Evolutionary conservation across 2,797 vertebrate species (phyloP).

Genomic region (Apogon talboti): DNA sequence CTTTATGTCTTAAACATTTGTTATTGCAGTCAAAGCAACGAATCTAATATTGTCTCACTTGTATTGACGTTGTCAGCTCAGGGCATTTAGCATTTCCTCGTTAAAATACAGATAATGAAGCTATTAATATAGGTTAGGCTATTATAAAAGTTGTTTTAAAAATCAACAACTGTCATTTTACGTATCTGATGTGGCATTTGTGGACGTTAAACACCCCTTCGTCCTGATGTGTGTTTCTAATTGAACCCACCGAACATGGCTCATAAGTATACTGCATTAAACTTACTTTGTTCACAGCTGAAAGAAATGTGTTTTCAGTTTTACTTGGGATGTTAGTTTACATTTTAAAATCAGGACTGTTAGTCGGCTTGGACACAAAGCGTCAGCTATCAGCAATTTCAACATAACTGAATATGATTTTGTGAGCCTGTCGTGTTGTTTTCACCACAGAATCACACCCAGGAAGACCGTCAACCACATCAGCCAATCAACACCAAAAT

Average conservation of each 20-base stretch:
- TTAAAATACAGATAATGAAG: no score
- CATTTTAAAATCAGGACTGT: no score
- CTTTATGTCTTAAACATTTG: background rate
- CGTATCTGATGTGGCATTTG: no score
- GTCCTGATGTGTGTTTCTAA: background rate
- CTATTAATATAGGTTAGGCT: no score
- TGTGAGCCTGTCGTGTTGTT: conserved; percentile 12
- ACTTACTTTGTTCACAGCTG: background rate
- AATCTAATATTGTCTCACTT: background rate
- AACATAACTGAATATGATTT: background rate
- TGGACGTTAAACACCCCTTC: background rate
- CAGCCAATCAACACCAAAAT: conserved; percentile 47
- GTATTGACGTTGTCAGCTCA: background rate
- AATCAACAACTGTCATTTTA: no score
- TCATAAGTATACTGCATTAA: background rate
- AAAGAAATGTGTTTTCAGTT: background rate
- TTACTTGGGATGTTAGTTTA: background rate
- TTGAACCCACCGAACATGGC: background rate
- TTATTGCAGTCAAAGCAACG: background rate
- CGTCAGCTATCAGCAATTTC: background rate
- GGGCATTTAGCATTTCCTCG: background rate
- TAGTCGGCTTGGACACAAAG: background rate
- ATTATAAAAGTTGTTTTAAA: no score
- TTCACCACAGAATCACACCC: conserved; percentile 22
- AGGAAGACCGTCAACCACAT: conserved; percentile 26